A percentile compares a stretch with the other conserved stretches of the same genome.
These are phyloP conservation scores for Trinectes maculatus DNA, from an alignment of 2,113 vertebrate species.

Conservation along the genomic window DNA sequence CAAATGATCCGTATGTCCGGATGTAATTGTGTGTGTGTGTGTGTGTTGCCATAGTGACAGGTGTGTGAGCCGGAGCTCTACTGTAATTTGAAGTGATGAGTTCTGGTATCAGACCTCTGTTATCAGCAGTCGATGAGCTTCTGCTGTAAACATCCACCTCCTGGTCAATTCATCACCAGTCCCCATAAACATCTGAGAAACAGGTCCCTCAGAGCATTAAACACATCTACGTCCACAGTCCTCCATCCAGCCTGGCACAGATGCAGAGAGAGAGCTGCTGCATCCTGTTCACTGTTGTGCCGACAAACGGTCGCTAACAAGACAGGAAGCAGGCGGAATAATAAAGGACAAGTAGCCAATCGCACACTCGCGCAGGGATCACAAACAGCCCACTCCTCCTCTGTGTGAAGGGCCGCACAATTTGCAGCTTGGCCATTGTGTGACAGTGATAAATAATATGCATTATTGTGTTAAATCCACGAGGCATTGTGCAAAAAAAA, in stretches of 20 bases:
- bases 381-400: slow-evolving; percentile 43
- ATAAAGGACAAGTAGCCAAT: slow-evolving; percentile 48
- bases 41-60: slow-evolving; percentile 58
- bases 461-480: slow-evolving; percentile 2
- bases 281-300: slow-evolving; percentile 43
- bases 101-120: slow-evolving; percentile 18
- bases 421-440: not conserved
- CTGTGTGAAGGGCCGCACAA: slow-evolving; percentile 12
- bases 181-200: not conserved
- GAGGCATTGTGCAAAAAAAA: not conserved
- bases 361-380: slow-evolving; percentile 4
- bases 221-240: slow-evolving; percentile 18
- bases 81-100: slow-evolving; percentile 17
- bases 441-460: not conserved
- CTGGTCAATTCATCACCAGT: not conserved
- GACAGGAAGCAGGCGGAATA: slow-evolving; percentile 37
- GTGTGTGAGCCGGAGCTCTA: slow-evolving; percentile 1
- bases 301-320: slow-evolving; percentile 61
- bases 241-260: slow-evolving; percentile 19
- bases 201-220: not conserved
- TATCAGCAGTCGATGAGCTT: slow-evolving; percentile 28
- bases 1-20: slow-evolving; percentile 53
- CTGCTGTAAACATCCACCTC: slow-evolving; percentile 1
- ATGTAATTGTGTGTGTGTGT: slow-evolving; percentile 49
- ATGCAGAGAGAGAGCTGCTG: slow-evolving; percentile 9